These are phyloP conservation scores for Aeoliscus strigatus DNA, from an alignment of 2,797 vertebrate genomes.

Conservation along the genomic window DNA sequence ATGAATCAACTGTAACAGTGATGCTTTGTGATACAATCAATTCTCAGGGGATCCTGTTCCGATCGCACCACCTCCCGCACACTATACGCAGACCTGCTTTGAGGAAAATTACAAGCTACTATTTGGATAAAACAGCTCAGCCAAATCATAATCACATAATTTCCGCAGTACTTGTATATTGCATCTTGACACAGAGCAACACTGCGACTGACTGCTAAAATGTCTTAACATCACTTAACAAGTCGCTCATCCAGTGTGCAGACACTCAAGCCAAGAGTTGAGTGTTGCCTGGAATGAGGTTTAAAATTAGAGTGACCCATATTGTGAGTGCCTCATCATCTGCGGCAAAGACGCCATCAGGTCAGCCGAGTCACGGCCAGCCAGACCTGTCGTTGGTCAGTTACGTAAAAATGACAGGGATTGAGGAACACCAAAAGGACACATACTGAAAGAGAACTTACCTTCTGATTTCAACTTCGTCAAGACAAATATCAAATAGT, in stretches of 20 bases:
- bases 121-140: too few species aligned
- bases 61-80: too few species aligned
- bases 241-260: conserved; percentile 48
- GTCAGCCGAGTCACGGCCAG: conserved; percentile 40
- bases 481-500: conserved; percentile 93
- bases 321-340: conserved; percentile 59
- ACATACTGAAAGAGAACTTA: too few species aligned
- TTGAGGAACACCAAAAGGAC: neutral
- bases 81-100: too few species aligned
- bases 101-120: too few species aligned
- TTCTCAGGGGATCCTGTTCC: too few species aligned
- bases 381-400: conserved; percentile 19
- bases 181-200: neutral
- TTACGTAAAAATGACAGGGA: neutral
- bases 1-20: too few species aligned
- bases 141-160: too few species aligned
- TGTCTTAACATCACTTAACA: conserved; percentile 49
- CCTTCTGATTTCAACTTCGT: conserved; percentile 93
- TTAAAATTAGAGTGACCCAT: conserved; percentile 75
- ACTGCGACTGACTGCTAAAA: conserved; percentile 17
- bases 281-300: conserved; percentile 58
- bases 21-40: too few species aligned
- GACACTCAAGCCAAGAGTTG: conserved; percentile 45
- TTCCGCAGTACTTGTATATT: too few species aligned
- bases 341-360: conserved; percentile 40